A percentile compares a stretch with the other conserved stretches of the same genome.
Evolutionary conservation across 2,797 vertebrate species (phyloP).

Genomic region (Mastacembelus armatus): DNA sequence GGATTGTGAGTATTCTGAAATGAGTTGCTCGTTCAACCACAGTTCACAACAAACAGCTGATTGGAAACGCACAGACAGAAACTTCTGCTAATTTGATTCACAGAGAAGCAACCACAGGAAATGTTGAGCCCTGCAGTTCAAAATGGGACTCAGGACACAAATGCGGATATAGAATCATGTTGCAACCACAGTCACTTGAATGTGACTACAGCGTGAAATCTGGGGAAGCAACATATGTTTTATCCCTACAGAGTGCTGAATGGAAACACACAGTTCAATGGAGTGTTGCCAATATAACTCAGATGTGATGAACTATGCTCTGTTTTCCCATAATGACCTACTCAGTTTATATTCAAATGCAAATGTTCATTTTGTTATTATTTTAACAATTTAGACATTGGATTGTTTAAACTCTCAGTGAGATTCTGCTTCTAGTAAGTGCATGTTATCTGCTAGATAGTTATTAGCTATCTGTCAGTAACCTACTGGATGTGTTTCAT

Average conservation of each 20-base stretch:
- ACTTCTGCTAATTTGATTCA: slow-evolving; percentile 43
- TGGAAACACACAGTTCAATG: slow-evolving; percentile 6
- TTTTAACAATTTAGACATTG: background rate
- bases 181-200: slow-evolving; percentile 56
- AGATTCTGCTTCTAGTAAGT: slow-evolving; percentile 21
- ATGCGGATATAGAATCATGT: slow-evolving; percentile 64
- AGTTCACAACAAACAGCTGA: slow-evolving; percentile 6
- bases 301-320: background rate
- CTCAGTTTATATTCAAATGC: background rate
- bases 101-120: slow-evolving; percentile 65
- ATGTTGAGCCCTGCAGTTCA: slow-evolving; percentile 34
- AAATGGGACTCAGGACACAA: slow-evolving; percentile 65
- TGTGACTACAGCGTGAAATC: slow-evolving; percentile 48
- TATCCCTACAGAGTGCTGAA: background rate
- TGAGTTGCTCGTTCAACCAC: background rate
- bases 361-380: background rate
- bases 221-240: slow-evolving; percentile 12
- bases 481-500: slow-evolving; percentile 5
- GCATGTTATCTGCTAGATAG: slow-evolving; percentile 40
- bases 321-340: slow-evolving; percentile 8
- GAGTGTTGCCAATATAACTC: background rate
- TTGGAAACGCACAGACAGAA: slow-evolving; percentile 6
- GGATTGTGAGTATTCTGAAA: slow-evolving; percentile 7
- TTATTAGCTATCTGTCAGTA: slow-evolving; percentile 9
- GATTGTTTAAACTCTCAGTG: background rate